phyloP scores from a whole-genome alignment of 2,888 invertebrate species.

The Tinea pellionella region DNA sequence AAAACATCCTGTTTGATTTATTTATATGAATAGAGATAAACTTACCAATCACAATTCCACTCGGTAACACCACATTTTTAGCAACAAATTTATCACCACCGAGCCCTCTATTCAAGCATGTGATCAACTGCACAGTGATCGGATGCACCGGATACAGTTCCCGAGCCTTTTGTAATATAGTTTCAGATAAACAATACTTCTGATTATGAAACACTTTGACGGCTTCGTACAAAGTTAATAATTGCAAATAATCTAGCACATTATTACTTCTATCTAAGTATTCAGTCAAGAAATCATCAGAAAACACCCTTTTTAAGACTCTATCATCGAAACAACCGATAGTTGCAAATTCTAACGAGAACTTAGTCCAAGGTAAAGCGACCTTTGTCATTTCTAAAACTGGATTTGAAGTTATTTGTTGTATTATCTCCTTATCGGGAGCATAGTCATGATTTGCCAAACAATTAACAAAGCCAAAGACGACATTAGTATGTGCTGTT shows the following conservation, averaged over 20 bases:
- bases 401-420: constrained; percentile 46
- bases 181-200: constrained; percentile 41
- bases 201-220: constrained; percentile 47
- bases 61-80: constrained; percentile 62
- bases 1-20: too few relatives aligned
- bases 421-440: constrained; percentile 54
- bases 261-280: constrained; percentile 41
- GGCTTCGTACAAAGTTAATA: constrained; percentile 68
- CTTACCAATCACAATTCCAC: constrained; percentile 68
- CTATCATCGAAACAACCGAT: constrained; percentile 69
- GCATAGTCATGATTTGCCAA: constrained; percentile 72
- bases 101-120: constrained; percentile 60
- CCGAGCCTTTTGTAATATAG: constrained; percentile 42
- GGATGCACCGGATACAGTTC: constrained; percentile 34
- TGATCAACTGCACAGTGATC: constrained; percentile 49
- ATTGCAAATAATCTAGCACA: constrained; percentile 51
- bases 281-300: constrained; percentile 51
- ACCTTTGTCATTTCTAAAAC: constrained; percentile 39
- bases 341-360: constrained; percentile 67
- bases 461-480: constrained; percentile 63
- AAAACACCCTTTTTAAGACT: constrained; percentile 64
- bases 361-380: constrained; percentile 61
- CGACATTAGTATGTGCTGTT: constrained; percentile 41
- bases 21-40: background rate
- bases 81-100: constrained; percentile 69